phyloP scores from a whole-genome alignment of 2,113 vertebrate species.

The Upupa epops region DNA sequence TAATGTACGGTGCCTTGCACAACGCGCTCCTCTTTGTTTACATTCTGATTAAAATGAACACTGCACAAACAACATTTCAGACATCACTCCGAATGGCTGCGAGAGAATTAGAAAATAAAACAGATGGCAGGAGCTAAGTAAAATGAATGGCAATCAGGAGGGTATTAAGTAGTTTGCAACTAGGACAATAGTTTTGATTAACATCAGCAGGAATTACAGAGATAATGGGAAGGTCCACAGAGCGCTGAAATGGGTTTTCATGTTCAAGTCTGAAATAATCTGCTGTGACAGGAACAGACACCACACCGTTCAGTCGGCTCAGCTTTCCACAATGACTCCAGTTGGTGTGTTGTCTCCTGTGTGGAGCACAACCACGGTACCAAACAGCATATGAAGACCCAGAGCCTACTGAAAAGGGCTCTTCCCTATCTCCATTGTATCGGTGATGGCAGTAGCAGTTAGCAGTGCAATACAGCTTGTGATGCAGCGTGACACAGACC shows the following conservation, averaged over 20 bases:
- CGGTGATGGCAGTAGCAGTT: not conserved
- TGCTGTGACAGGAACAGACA: slow-evolving; percentile 1
- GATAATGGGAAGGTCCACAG: not conserved
- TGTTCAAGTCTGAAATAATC: not conserved
- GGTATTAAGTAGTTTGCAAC: slow-evolving; percentile 8
- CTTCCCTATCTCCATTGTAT: not conserved
- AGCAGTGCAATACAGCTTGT: not conserved
- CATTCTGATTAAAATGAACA: not conserved
- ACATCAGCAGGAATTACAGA: not conserved
- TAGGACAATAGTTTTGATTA: slow-evolving; percentile 24
- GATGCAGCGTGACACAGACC: not conserved
- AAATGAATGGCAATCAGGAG: not conserved
- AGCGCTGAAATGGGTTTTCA: not conserved
- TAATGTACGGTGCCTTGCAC: not conserved
- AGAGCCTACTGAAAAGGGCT: not conserved
- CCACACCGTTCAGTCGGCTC: not conserved
- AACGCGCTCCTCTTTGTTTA: not conserved
- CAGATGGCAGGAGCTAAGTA: not conserved
- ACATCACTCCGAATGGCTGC: not conserved
- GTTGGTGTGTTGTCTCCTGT: not conserved
- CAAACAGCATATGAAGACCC: not conserved
- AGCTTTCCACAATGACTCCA: not conserved
- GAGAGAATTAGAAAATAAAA: not conserved
- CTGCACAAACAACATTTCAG: not conserved
- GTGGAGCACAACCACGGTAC: not conserved